These are phyloP conservation scores for Labia minor DNA, from an alignment of 2,888 invertebrate species.

Conservation along the genomic window DNA sequence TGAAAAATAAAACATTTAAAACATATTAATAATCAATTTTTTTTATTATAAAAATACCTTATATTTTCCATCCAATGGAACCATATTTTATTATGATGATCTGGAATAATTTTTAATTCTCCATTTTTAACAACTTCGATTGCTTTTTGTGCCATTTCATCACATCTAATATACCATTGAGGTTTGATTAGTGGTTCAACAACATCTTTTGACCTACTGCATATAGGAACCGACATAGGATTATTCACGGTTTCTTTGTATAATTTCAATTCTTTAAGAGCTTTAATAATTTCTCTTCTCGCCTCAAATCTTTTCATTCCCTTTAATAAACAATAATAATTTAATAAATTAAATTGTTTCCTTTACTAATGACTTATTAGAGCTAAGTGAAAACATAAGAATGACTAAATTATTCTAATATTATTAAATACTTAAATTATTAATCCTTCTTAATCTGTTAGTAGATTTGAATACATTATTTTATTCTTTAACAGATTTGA, in stretches of 20 bases:
- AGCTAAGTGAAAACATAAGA: no score
- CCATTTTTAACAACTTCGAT: slow-evolving; percentile 65
- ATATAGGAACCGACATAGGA: slow-evolving; percentile 92
- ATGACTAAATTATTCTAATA: no score
- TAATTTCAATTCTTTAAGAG: slow-evolving; percentile 57
- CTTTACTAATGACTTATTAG: no score
- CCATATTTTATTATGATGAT: slow-evolving; percentile 87
- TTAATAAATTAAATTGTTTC: no score
- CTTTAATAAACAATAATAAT: slow-evolving; percentile 36
- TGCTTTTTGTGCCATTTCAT: slow-evolving; percentile 81
- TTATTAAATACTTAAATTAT: not conserved
- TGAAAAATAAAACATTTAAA: slow-evolving; percentile 17
- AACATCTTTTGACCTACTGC: slow-evolving; percentile 93
- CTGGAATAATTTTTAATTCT: slow-evolving; percentile 79
- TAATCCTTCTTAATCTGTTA: no score
- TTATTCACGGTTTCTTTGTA: slow-evolving; percentile 76
- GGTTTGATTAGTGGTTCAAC: slow-evolving; percentile 93
- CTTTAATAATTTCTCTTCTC: slow-evolving; percentile 66
- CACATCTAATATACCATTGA: slow-evolving; percentile 92
- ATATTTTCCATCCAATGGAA: slow-evolving; percentile 92
- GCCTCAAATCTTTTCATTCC: slow-evolving; percentile 89
- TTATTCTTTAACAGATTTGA: no score
- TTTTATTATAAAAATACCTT: slow-evolving; percentile 36
- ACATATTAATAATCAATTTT: not conserved
- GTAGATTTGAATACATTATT: no score